These are phyloP conservation scores for Sebastes minor DNA, from an alignment of 2,797 vertebrate genomes.

Conservation along the genomic window DNA sequence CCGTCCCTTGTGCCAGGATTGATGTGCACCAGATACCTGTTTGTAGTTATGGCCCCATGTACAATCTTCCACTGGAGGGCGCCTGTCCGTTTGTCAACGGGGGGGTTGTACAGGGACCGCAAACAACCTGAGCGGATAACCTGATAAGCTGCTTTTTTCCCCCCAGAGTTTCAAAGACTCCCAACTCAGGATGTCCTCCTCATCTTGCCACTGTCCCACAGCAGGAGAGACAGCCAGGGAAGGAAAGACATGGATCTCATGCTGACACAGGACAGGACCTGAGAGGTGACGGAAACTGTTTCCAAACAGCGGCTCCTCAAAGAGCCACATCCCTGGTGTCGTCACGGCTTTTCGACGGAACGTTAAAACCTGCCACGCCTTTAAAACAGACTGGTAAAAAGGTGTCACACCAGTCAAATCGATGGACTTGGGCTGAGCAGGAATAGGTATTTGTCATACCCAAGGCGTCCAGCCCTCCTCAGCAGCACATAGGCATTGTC, in stretches of 20 bases:
- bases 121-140: no score
- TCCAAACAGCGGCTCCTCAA: neutral
- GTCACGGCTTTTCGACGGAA: neutral
- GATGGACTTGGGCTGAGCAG: neutral
- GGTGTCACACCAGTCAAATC: neutral
- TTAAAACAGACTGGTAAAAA: neutral
- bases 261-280: neutral
- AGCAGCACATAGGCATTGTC: neutral
- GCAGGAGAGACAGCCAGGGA: neutral
- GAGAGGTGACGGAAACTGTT: neutral
- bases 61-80: no score
- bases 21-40: neutral
- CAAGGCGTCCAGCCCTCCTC: neutral
- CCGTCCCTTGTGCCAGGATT: neutral
- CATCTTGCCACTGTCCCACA: neutral
- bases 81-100: no score
- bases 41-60: neutral
- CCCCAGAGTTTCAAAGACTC: neutral
- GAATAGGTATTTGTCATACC: neutral
- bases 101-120: no score
- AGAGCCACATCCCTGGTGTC: neutral
- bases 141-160: neutral
- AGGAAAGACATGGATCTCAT: neutral
- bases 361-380: neutral
- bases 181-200: neutral